These are phyloP conservation scores for Ficedula albicollis DNA, from an alignment of 2,797 vertebrate genomes.

Conservation along the genomic window DNA sequence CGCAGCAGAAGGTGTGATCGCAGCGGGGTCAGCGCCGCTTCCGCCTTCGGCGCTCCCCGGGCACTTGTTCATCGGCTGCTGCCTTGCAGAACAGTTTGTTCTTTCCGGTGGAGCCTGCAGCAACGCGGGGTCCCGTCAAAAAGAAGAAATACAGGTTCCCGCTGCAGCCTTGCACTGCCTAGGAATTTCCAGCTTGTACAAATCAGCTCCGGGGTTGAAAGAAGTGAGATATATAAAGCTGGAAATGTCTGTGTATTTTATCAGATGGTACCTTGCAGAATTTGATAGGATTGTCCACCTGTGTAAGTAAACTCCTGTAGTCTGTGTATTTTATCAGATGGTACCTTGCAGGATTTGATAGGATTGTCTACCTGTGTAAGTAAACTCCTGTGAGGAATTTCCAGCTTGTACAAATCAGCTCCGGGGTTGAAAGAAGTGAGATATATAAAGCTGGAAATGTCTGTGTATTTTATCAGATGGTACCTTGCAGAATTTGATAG, in stretches of 20 bases:
- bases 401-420: background rate
- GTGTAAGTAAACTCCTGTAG: conserved; percentile 44
- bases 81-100: background rate
- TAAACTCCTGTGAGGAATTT: too few relatives aligned
- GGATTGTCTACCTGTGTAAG: too few relatives aligned
- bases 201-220: background rate
- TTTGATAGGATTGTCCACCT: background rate
- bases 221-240: conserved; percentile 26
- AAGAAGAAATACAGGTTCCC: conserved; percentile 55
- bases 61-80: background rate
- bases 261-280: background rate
- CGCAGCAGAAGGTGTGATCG: background rate
- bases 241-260: background rate
- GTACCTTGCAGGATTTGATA: too few relatives aligned
- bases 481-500: background rate
- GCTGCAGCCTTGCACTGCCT: background rate
- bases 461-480: background rate
- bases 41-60: background rate
- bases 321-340: too few relatives aligned
- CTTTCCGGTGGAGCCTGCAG: conserved; percentile 2
- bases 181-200: conserved; percentile 39
- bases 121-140: background rate
- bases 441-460: conserved; percentile 30
- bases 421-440: background rate
- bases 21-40: background rate